Evolutionary conservation across 1,140 invertebrate genomes (phyloP).

Genomic region (Anoplolepis gracilipes): DNA sequence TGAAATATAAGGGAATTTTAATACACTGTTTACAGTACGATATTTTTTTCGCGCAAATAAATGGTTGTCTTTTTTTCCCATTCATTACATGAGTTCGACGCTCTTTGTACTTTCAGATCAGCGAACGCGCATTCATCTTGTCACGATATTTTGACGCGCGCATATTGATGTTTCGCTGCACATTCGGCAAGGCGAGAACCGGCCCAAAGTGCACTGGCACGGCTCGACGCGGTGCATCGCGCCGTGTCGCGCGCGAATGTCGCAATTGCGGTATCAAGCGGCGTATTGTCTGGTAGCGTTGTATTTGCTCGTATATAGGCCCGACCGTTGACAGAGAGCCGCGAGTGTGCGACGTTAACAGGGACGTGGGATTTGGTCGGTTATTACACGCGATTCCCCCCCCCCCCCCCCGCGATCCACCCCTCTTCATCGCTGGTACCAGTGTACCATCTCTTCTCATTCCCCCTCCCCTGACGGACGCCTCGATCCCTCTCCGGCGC

Average conservation of each 20-base stretch:
- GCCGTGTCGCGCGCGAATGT: conserved; percentile 35
- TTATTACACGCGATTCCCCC: conserved; percentile 67
- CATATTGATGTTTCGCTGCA: not conserved
- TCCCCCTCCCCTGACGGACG: conserved; percentile 15
- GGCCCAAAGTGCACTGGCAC: not conserved
- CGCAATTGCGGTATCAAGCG: conserved; percentile 61
- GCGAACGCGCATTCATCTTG: not conserved
- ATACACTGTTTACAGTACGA: not conserved
- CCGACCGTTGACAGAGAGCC: conserved; percentile 34
- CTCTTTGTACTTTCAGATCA: not conserved
- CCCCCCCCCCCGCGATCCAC: conserved; percentile 31
- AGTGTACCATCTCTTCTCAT: conserved; percentile 4
- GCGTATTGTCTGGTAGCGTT: conserved; percentile 52
- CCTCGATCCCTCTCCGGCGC: conserved; percentile 20
- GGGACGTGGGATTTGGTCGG: conserved; percentile 66
- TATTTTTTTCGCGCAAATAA: not conserved
- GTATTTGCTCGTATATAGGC: conserved; percentile 44
- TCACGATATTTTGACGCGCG: not conserved
- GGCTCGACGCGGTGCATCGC: not conserved
- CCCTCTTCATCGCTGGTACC: not conserved
- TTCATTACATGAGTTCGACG: too few relatives aligned
- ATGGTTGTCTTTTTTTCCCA: not conserved
- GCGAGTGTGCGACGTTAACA: conserved; percentile 68
- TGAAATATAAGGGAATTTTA: not conserved
- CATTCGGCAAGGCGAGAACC: conserved; percentile 10